A percentile compares a stretch with the other conserved stretches of the same genome.
Evolutionary conservation across 2,888 invertebrate species (phyloP).

Genomic region (Yponomeuta sedellus): DNA sequence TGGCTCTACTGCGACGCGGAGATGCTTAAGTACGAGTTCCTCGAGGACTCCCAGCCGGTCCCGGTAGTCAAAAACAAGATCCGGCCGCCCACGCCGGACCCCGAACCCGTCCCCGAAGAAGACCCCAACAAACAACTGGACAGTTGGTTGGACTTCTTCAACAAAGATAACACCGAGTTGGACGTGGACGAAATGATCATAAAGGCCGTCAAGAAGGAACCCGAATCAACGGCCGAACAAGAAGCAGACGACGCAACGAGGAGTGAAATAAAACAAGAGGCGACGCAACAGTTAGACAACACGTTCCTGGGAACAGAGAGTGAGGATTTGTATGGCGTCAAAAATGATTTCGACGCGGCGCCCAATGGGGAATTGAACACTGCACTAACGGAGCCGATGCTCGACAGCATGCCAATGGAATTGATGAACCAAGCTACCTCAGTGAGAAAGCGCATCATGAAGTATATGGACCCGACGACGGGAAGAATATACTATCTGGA

Average conservation of each 20-base stretch:
- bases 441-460: constrained; percentile 55
- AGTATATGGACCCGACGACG: constrained; percentile 61
- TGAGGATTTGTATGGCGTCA: too few species aligned
- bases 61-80: constrained; percentile 19
- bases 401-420: constrained; percentile 36
- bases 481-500: constrained; percentile 65
- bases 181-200: constrained; percentile 59
- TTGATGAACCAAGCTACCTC: constrained; percentile 36
- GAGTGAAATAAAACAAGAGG: not conserved
- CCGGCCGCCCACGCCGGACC: constrained; percentile 12
- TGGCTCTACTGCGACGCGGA: constrained; percentile 77
- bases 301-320: not conserved
- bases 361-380: not conserved
- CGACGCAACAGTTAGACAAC: not conserved
- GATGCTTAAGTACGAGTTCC: constrained; percentile 55
- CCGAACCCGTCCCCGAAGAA: not conserved
- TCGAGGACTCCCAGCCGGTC: constrained; percentile 30
- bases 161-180: constrained; percentile 47
- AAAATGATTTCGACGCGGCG: not conserved
- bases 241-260: not conserved
- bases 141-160: constrained; percentile 64
- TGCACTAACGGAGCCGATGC: not conserved
- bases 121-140: constrained; percentile 31
- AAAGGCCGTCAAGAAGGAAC: constrained; percentile 42
- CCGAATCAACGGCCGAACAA: constrained; percentile 9